phyloP scores from a whole-genome alignment of 2,797 vertebrate genomes.

The Distichodus sexfasciatus region DNA sequence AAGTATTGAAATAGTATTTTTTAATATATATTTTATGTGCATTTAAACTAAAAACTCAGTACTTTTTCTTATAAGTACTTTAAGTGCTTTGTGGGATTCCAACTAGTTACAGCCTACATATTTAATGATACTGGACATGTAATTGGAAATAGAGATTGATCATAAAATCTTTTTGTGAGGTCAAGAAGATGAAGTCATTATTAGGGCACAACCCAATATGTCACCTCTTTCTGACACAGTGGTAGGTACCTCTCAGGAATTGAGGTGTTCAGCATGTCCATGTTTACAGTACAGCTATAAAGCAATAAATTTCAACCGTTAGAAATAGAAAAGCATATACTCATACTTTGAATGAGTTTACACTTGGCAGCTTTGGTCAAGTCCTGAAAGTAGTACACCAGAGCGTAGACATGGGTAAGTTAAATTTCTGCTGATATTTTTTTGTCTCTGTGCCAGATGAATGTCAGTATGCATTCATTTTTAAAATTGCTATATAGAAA shows the following conservation, averaged over 20 bases:
- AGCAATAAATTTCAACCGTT: neutral
- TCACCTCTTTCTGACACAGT: constrained; percentile 16
- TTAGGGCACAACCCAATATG: neutral
- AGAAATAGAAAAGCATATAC: neutral
- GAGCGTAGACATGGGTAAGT: neutral
- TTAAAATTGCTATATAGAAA: no score
- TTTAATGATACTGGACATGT: neutral
- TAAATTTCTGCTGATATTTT: no score
- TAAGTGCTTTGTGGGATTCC: no score
- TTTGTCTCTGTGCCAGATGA: no score
- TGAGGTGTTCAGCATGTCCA: neutral
- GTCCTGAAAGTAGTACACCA: neutral
- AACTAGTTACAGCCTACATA: no score
- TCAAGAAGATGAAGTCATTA: neutral
- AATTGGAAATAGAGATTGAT: neutral
- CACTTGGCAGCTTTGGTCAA: neutral
- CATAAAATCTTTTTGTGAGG: constrained; percentile 1
- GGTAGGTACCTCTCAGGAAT: neutral
- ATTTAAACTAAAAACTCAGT: no score
- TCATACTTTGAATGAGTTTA: neutral
- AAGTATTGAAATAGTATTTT: neutral
- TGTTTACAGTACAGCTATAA: neutral
- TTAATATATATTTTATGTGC: no score
- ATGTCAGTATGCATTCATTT: no score
- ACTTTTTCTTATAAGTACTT: no score